These are phyloP conservation scores for Aradophagus sp. DNA, from an alignment of 1,140 invertebrate species.

Conservation along the genomic window DNA sequence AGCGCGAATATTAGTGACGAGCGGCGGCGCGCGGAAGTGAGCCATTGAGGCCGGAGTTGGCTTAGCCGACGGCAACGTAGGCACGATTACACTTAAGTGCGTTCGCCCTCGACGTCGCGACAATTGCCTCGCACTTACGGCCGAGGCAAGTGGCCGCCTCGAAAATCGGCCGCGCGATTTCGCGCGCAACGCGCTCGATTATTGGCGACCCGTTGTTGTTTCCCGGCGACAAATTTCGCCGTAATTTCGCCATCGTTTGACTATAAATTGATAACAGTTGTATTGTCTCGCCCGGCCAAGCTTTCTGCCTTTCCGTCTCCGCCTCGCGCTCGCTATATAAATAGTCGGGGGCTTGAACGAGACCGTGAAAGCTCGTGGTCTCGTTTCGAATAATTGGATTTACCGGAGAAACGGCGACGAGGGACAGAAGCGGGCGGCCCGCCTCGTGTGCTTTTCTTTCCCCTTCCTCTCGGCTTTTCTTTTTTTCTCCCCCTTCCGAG, in stretches of 20 bases:
- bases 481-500: slow-evolving; percentile 31
- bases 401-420: slow-evolving; percentile 63
- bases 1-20: slow-evolving; percentile 55
- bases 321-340: slow-evolving; percentile 58
- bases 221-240: slow-evolving; percentile 8
- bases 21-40: slow-evolving; percentile 55
- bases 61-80: slow-evolving; percentile 57
- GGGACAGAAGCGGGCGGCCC: slow-evolving; percentile 27
- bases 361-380: slow-evolving; percentile 70
- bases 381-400: slow-evolving; percentile 73
- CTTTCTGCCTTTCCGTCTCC: slow-evolving; percentile 34
- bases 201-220: neutral
- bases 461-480: slow-evolving; percentile 34
- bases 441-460: slow-evolving; percentile 36
- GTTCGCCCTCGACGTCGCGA: slow-evolving; percentile 57
- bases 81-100: slow-evolving; percentile 60
- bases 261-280: slow-evolving; percentile 42
- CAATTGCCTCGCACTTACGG: slow-evolving; percentile 58
- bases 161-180: slow-evolving; percentile 7
- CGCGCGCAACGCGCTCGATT: neutral
- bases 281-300: slow-evolving; percentile 39
- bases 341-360: slow-evolving; percentile 66
- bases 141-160: no score
- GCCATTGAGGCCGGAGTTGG: slow-evolving; percentile 59
- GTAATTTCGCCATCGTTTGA: no score